Base-by-base conservation (phyloP, 2,888 invertebrate species). In the Nomada hirtipes region DNA sequence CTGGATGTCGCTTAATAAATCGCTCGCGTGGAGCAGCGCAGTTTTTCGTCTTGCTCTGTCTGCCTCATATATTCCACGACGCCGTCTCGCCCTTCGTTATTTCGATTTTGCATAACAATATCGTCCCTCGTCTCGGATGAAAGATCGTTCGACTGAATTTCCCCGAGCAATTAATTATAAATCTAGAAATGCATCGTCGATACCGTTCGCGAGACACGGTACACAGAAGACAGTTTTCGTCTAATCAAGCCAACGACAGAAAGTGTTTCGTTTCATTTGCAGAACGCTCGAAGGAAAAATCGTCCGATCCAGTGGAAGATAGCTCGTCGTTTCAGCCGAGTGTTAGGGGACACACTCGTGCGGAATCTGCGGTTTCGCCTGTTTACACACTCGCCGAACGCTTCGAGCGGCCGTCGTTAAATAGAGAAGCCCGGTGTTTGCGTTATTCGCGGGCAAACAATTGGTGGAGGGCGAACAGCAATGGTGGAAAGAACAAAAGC, bases 1-100 rank as follows among this genome's bases (percentile, higher is more conserved):
- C 83, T 67, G 76, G 72, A 79, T 86, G 78, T 84, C 77, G 82
- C 79, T 86, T 86, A 87, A 88, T 85, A 88, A 88, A 88, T 88
- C 78, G 86, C 67, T 82, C 61, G 82, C 64, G 65, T 50, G 50
- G 52, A 59, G 65, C 47, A 18, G 57, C 44, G 53, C 61, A 47
- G 29, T 79, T 76, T 79, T 67, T 70, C 61, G 63, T 29, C 42
- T 60, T 23, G 18, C 44, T 47, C 23, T n/a, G 29, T 61, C 65
- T 15, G n/a, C 23, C 18, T 36, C 61, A 20, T 23, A 23, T 36
- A 47, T 18, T 13, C 44, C 13, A 10, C 59, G 15, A 44, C 60
- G 20, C 60, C n/a, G 23, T 71, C 53, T 67, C 15, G 20, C 23
- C n/a, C 63, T 3, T 47, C 20, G 20, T 52, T 36, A 63, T 20